Base-by-base conservation (phyloP, 2,797 vertebrate species). In the Australoheros facetus region DNA sequence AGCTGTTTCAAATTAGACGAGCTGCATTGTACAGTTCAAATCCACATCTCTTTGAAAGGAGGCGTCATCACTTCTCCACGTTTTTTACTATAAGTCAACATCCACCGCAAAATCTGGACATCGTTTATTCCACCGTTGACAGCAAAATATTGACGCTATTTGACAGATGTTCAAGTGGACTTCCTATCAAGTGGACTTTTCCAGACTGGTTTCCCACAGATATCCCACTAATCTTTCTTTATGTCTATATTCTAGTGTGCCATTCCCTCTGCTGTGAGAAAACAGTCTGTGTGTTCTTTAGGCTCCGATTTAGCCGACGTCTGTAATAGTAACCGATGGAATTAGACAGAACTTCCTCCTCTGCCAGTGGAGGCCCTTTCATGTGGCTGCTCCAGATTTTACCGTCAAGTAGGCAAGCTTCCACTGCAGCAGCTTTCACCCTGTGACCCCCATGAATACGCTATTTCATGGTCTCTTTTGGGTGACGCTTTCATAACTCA, bases 231-330 rank as follows among this genome's bases (percentile, higher is more conserved):
- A 88, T 86, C 85, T 86, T 73, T 89, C 71, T 88, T 85, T 80
- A 72, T 56, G 81, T 87, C 80, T 79, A 19, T 84, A 77, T 87
- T 82, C 86, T 77, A 73, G 75, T 51, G 42, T 82, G 86, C 84
- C 34, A 3, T 85, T 88, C 79, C 86, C 71, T 69, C 77, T 71
- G 78, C 83, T 84, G 89, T 86, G 86, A 85, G 90, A 92, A 94
- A 94, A 94, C 92, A 93, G 90, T 91, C 88, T 90, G 91, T 93
- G 91, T 93, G 91, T 95, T 94, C 89, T 88, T 89, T 93, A 88
- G 90, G 86, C 89, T 94, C 90, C 5, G 71, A 89, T 94, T 94
- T 90, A 94, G 93, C 90, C 86, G 64, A 87, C 79, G 87, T 90
- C 91, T 89, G 90, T 94, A 94, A 94, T 92, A 94, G 90, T 88